These are phyloP conservation scores for Gastrophryne carolinensis DNA, from an alignment of 2,797 vertebrate species.

Conservation along the genomic window DNA sequence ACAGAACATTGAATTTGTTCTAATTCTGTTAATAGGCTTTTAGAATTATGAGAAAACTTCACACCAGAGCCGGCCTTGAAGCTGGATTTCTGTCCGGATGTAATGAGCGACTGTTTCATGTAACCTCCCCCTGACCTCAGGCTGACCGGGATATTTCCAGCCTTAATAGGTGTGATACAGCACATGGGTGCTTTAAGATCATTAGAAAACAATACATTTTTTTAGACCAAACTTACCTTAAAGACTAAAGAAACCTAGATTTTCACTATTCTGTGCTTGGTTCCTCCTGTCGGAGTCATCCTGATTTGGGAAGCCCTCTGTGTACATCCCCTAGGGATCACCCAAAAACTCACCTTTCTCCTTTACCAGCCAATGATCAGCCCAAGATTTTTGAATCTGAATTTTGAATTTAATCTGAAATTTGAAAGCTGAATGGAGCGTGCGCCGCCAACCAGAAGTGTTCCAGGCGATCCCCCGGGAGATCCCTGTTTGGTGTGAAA, in stretches of 20 bases:
- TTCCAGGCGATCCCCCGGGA: no score
- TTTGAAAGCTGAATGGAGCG: no score
- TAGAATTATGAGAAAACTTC: background rate
- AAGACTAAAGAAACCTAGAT: background rate
- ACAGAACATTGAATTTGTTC: conserved; percentile 9
- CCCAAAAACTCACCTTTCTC: no score
- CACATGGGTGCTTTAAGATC: background rate
- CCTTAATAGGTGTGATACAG: background rate
- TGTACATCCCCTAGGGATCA: no score
- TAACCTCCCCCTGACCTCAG: background rate
- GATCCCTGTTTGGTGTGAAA: no score
- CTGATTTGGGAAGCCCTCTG: no score
- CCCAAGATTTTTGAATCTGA: no score
- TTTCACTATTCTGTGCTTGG: background rate
- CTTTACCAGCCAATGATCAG: no score
- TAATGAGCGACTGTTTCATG: background rate
- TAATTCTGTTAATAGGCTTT: conserved; percentile 21
- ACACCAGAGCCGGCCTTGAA: background rate
- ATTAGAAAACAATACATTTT: no score
- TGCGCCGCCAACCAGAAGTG: no score
- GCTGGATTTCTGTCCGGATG: background rate
- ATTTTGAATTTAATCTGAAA: no score
- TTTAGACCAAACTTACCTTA: background rate
- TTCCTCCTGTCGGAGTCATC: background rate
- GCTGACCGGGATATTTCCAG: background rate